Base-by-base conservation (phyloP, 2,888 invertebrate species). In the Nowickia ferox region DNA sequence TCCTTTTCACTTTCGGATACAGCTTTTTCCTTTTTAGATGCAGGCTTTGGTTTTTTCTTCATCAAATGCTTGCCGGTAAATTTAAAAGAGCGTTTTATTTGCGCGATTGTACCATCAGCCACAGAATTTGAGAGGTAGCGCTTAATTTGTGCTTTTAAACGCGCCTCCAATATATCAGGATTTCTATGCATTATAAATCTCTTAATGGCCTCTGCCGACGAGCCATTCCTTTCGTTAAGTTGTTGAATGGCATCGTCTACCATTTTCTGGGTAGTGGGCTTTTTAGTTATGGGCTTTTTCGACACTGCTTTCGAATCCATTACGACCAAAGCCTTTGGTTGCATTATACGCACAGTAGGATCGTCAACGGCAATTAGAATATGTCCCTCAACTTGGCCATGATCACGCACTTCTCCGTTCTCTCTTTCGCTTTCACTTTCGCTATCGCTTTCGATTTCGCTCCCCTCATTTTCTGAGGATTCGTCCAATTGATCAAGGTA, bases 121-220 rank as follows among this genome's bases (percentile, higher is more conserved):
- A 95, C 94, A 17, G 94, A 94, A 15, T 92, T 90, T 90, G 94
- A 95, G 84, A 95, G 88, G 87, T 94, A 95, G 84, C 94, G 94
- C 87, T 94, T 94, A 88, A 96, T 95, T 91, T 94, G 95, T 2
- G 93, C 93, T 1, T 94, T 93, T 63, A 94, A 89, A 88, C 94
- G 95, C 82, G 94, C 94, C 1, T 93, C 93, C 89, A 95, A 95
- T 9, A 95, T 93, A 83, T 94, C 94, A 1, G 75, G 57, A 93
- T 95, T 95, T 79, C 93, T 94, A 38, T 93, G 92, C 11, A 93
- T 91, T 68, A 96, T 94, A 90, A 94, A 95, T 89, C 95, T 95
- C 90, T 95, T 95, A 9, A 90, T 89, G 2, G 93, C 93, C 89
- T 91, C 93, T 86, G 92, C 89, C 1, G 95, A 95, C 0, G 95